A percentile compares a stretch with the other conserved stretches of the same genome.
Conservation (phyloP, 2,113 vertebrate species). For the Aplodontia rufa region DNA sequence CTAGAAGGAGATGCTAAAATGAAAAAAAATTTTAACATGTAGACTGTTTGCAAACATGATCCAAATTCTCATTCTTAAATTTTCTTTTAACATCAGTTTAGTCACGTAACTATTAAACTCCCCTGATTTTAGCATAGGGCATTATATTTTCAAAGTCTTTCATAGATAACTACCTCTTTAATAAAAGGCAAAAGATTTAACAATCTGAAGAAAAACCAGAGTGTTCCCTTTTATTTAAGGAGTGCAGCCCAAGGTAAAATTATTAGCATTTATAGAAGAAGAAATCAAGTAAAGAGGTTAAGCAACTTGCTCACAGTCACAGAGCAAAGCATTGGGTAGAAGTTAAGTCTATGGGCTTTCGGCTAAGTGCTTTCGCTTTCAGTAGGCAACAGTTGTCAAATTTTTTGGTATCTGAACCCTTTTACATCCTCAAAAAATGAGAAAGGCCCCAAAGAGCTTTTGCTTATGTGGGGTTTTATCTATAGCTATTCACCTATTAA, state of each 20-base stretch:
- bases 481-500: neutral
- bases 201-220: no score
- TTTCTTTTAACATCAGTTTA: constrained; percentile 1
- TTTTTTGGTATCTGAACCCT: neutral
- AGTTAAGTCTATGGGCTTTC: neutral
- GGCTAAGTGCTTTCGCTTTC: constrained; percentile 7
- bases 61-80: neutral
- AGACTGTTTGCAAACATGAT: neutral
- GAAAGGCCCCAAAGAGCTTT: neutral
- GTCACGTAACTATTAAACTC: neutral
- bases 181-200: no score
- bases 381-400: neutral
- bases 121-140: neutral
- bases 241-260: neutral
- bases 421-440: neutral
- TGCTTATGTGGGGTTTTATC: neutral
- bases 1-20: neutral
- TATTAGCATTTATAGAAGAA: constrained; percentile 1
- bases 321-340: neutral
- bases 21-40: neutral
- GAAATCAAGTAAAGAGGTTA: constrained; percentile 27
- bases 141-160: constrained; percentile 15
- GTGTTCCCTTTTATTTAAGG: neutral
- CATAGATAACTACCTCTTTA: neutral
- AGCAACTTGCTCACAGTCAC: constrained; percentile 38